Evolutionary conservation across 2,888 invertebrate species (phyloP).

Genomic region (Scrobipalpa atriplicella): DNA sequence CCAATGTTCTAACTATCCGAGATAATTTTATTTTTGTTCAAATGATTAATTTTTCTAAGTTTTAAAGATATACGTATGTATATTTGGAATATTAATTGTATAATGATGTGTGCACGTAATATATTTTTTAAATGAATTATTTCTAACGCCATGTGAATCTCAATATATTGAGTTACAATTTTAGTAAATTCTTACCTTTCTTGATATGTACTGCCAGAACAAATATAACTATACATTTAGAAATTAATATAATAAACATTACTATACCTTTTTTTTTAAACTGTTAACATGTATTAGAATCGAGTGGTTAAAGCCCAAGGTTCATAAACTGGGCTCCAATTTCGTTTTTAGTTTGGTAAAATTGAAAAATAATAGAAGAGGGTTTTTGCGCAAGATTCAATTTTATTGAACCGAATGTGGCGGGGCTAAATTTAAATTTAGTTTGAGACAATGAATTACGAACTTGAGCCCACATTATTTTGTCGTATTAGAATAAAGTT

Average conservation of each 20-base stretch:
- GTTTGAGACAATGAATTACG: too few relatives aligned
- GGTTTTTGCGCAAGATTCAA: too few relatives aligned
- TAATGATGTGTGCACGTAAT: background rate
- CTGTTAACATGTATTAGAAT: too few relatives aligned
- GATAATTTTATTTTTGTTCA: constrained; percentile 25
- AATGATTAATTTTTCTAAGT: constrained; percentile 43
- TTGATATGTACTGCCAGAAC: background rate
- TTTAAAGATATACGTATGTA: constrained; percentile 33
- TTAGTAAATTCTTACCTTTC: background rate
- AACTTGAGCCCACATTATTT: background rate
- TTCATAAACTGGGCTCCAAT: too few relatives aligned
- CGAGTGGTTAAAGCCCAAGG: too few relatives aligned
- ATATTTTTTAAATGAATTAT: background rate
- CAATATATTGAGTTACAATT: background rate
- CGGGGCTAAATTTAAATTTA: too few relatives aligned
- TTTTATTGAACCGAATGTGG: too few relatives aligned
- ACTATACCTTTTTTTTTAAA: too few relatives aligned
- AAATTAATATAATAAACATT: background rate
- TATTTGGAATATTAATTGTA: constrained; percentile 29
- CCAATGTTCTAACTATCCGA: background rate
- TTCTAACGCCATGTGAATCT: background rate
- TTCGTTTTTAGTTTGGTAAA: too few relatives aligned
- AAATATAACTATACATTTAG: background rate
- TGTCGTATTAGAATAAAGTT: background rate
- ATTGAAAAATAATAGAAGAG: too few relatives aligned